Conservation (phyloP, 2,888 invertebrate species). For the Hypsopygia costalis region DNA sequence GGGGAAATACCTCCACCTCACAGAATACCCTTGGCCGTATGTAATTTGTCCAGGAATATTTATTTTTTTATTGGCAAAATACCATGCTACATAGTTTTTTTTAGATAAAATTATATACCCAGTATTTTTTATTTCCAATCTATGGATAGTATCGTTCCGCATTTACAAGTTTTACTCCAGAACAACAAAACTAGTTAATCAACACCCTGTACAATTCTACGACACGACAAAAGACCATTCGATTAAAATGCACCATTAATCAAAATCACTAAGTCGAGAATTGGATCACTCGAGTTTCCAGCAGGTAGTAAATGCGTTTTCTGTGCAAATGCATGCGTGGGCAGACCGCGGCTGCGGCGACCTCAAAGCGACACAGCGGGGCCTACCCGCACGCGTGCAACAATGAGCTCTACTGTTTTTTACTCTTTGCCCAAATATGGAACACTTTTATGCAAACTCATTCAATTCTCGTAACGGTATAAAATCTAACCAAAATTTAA, state of each 20-base stretch:
- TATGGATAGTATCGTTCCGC: background rate
- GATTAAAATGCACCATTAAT: conserved; percentile 26
- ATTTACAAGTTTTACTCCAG: no score
- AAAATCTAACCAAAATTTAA: background rate
- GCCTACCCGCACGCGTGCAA: conserved; percentile 22
- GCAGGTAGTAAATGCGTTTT: conserved; percentile 39
- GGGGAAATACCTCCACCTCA: no score
- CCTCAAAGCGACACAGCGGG: conserved; percentile 42
- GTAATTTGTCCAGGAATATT: no score
- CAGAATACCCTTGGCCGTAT: no score
- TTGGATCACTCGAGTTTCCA: conserved; percentile 20
- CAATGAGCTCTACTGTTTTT: conserved; percentile 25
- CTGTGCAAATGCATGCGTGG: conserved; percentile 50
- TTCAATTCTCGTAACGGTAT: conserved; percentile 1
- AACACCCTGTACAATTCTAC: background rate
- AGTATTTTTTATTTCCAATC: no score
- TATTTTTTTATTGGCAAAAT: background rate
- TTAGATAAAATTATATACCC: no score
- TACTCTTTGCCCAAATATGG: conserved; percentile 11
- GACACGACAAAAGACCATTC: conserved; percentile 19
- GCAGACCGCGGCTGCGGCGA: conserved; percentile 33
- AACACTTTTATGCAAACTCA: conserved; percentile 14
- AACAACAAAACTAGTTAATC: no score
- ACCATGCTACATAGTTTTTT: background rate
- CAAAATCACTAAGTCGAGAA: conserved; percentile 25